Conservation (phyloP, 2,797 vertebrate species). For the Florisuga fusca region DNA sequence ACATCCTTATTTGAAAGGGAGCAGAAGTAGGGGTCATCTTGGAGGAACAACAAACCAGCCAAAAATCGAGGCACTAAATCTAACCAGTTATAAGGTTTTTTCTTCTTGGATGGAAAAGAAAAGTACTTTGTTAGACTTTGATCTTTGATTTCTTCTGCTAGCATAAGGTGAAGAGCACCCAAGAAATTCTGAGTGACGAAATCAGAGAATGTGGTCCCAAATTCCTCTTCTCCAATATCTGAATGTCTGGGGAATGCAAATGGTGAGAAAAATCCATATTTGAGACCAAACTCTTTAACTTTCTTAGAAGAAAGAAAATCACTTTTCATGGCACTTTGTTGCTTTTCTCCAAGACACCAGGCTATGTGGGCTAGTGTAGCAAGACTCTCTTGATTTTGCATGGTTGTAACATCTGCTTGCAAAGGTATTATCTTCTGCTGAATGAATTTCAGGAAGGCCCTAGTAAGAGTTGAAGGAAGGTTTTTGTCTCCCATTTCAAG, state of each 20-base stretch:
- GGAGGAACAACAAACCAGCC: conserved; percentile 85
- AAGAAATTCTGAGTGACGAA: conserved; percentile 88
- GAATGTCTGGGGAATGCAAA: background rate
- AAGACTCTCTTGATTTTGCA: conserved; percentile 48
- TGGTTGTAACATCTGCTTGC: background rate
- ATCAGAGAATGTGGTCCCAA: conserved; percentile 78
- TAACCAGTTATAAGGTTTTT: conserved; percentile 84
- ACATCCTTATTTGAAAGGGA: conserved; percentile 17
- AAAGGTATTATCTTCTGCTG: conserved; percentile 57
- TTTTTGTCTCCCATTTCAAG: conserved; percentile 17
- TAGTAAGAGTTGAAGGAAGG: conserved; percentile 86
- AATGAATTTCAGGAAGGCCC: conserved; percentile 82
- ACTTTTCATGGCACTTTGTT: conserved; percentile 67
- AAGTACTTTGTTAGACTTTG: conserved; percentile 81
- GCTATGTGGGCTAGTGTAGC: conserved; percentile 80
- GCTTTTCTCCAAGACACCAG: conserved; percentile 84
- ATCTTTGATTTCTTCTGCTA: conserved; percentile 78
- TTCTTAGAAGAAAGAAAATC: conserved; percentile 49
- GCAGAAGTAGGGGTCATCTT: conserved; percentile 43
- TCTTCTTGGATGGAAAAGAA: conserved; percentile 82
- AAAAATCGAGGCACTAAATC: conserved; percentile 85
- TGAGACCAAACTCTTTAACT: conserved; percentile 79
- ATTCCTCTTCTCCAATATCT: background rate
- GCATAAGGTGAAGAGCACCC: conserved; percentile 81
- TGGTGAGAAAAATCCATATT: conserved; percentile 73